These are phyloP conservation scores for Neopelma chrysocephalum DNA, from an alignment of 2,797 vertebrate genomes.

Conservation along the genomic window DNA sequence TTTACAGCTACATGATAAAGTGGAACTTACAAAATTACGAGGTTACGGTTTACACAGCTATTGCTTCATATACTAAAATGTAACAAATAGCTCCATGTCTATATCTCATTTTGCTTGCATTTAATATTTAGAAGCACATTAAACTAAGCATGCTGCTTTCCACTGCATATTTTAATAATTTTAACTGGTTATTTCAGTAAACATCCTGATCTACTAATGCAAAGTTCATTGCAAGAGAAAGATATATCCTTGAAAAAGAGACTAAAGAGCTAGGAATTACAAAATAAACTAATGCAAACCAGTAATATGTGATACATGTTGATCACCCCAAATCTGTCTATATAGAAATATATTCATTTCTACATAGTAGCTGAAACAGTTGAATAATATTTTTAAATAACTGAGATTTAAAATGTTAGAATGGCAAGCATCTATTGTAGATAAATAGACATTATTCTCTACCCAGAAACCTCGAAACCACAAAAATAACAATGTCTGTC, in stretches of 20 bases:
- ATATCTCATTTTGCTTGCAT: slow-evolving; percentile 57
- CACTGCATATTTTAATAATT: slow-evolving; percentile 69
- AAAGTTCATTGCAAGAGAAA: not conserved
- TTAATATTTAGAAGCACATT: slow-evolving; percentile 66
- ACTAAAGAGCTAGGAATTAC: not conserved
- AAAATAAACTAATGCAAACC: not conserved
- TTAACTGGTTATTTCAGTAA: slow-evolving; percentile 55
- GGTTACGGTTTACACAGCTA: slow-evolving; percentile 71
- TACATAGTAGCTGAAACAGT: not conserved
- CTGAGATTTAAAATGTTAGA: not conserved
- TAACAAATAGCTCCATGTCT: slow-evolving; percentile 66
- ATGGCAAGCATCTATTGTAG: not conserved
- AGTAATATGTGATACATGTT: not conserved
- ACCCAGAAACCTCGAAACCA: not conserved
- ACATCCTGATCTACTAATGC: not conserved
- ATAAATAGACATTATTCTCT: not conserved
- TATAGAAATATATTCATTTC: not conserved
- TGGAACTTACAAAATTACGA: slow-evolving; percentile 73
- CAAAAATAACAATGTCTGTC: not conserved
- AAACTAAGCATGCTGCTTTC: slow-evolving; percentile 53
- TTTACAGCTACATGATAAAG: slow-evolving; percentile 77
- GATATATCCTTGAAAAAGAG: not conserved
- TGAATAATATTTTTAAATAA: not conserved
- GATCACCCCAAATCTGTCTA: not conserved
- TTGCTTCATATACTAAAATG: slow-evolving; percentile 70